These are phyloP conservation scores for Nowickia ferox DNA, from an alignment of 2,888 invertebrate genomes.

Conservation along the genomic window DNA sequence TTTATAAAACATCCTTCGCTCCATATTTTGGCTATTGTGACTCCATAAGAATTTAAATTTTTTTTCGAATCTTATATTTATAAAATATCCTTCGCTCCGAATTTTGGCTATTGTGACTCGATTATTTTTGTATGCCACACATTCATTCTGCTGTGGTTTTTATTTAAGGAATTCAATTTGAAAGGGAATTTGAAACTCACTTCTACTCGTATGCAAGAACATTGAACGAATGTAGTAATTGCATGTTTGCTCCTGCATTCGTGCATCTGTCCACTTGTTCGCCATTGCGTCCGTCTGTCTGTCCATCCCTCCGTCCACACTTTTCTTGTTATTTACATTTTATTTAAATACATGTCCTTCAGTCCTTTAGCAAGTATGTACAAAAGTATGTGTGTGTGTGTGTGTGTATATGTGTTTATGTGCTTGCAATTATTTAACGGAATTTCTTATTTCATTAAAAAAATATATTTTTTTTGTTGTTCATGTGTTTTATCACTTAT, in stretches of 20 bases:
- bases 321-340: slow-evolving; percentile 54
- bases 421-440: slow-evolving; percentile 54
- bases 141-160: slow-evolving; percentile 59
- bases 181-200: slow-evolving; percentile 45
- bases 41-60: too few relatives aligned
- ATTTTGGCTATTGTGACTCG: slow-evolving; percentile 41
- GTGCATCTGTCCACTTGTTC: slow-evolving; percentile 1
- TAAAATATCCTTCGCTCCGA: background rate
- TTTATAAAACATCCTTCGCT: slow-evolving; percentile 23
- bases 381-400: slow-evolving; percentile 35
- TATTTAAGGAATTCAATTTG: slow-evolving; percentile 63
- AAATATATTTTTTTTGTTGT: slow-evolving; percentile 1
- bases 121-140: slow-evolving; percentile 67
- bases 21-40: background rate
- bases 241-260: slow-evolving; percentile 34
- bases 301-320: slow-evolving; percentile 4
- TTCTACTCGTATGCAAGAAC: slow-evolving; percentile 20
- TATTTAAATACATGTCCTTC: slow-evolving; percentile 49
- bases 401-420: slow-evolving; percentile 60
- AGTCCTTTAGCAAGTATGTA: slow-evolving; percentile 55
- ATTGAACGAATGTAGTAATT: slow-evolving; percentile 55
- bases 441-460: slow-evolving; percentile 61
- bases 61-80: background rate
- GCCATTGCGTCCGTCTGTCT: background rate
- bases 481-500: slow-evolving; percentile 45